Base-by-base conservation (phyloP, 92 coral and sea anemone genomes). In the Anthopleura xanthogrammica region DNA sequence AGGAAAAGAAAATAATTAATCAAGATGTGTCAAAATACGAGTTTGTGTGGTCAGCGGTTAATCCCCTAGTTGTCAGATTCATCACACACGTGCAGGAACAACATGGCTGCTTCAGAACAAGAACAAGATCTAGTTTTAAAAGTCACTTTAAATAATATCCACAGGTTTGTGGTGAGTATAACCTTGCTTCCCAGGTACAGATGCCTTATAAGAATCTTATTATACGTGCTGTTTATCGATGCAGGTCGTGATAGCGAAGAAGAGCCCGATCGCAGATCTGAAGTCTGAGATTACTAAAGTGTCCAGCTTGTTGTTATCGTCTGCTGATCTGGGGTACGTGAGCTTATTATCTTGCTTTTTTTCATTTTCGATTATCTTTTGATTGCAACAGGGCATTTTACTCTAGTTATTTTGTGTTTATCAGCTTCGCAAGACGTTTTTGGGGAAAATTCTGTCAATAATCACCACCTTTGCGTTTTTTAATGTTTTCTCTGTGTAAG, bases 111-210 rank as follows among this genome's bases (percentile, higher is more conserved):
- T n/a, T 1, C 50, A 43, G 50, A 23, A 65, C 40, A 60, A 80
- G 50, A 74, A 3, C 62, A 80, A 16, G 83, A 80, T 41, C 7
- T 80, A 0, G 83, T 80, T 2, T n/a, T 80, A 55, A 80, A 74
- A 39, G 83, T 80, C 20, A 80, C 48, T 40, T 65, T 80, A 29
- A 74, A 80, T 72, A 58, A 66, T 20, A 80, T 41, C 22, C 72
- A 80, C 60, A 80, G 83, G 23, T 80, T 80, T 42, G n/a, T 80
- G 60, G 83, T 80, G 42, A 80, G 83, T 64, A 41, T 3, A 75
- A 62, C 36, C 70, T 62, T n/a, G 29, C 14, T 62, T 20, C 4
- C 36, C 12, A n/a, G 70, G 7, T 20, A 62, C 29, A 62, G 10
- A 3, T 20, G 4, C 70, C 12, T 62, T 29, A 62, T 8, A 62